phyloP scores from a whole-genome alignment of 2,888 invertebrate genomes.

The Chloroclysta siterata region DNA sequence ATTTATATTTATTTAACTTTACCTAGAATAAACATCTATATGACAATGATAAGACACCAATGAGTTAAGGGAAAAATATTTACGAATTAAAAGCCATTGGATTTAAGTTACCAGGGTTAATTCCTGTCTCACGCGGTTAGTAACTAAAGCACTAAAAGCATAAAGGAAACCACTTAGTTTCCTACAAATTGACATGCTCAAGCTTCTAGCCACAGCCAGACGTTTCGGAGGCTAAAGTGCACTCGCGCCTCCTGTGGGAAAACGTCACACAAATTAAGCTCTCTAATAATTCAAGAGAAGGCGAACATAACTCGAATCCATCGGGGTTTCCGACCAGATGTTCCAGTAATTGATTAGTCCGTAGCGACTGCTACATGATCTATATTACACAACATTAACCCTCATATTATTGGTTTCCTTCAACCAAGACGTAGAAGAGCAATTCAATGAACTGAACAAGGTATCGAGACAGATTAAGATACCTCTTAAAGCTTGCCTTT shows the following conservation, averaged over 20 bases:
- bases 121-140: not conserved
- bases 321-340: constrained; percentile 14
- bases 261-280: constrained; percentile 30
- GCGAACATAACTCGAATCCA: constrained; percentile 11
- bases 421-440: not conserved
- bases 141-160: not conserved
- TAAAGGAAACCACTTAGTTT: constrained; percentile 9
- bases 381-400: constrained; percentile 4
- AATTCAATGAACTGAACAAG: constrained; percentile 11
- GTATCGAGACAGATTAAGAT: not conserved
- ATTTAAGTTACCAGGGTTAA: not conserved
- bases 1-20: too few relatives aligned
- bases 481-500: not conserved
- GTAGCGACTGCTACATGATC: constrained; percentile 15
- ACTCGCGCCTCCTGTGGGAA: constrained; percentile 23
- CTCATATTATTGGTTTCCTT: constrained; percentile 5
- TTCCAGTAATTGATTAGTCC: constrained; percentile 24
- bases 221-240: constrained; percentile 28
- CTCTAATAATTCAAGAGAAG: constrained; percentile 23
- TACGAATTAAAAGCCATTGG: not conserved
- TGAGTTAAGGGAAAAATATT: not conserved
- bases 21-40: too few relatives aligned
- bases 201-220: constrained; percentile 13
- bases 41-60: too few relatives aligned
- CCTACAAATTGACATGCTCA: constrained; percentile 16